Evolutionary conservation across 2,797 vertebrate species (phyloP).

Genomic region (Garrulus glandarius): DNA sequence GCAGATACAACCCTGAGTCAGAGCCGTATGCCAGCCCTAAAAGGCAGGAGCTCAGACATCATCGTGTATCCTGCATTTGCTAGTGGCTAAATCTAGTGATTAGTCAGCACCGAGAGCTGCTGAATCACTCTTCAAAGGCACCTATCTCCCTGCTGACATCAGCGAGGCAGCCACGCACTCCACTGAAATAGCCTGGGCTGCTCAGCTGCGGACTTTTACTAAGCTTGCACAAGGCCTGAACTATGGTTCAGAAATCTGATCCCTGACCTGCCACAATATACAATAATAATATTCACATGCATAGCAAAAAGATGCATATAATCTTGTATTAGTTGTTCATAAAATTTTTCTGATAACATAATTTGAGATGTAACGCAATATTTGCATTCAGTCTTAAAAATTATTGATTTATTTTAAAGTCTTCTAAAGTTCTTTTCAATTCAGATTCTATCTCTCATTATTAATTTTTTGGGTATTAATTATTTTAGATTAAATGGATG

Average conservation of each 20-base stretch:
- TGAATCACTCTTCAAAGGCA: conserved; percentile 71
- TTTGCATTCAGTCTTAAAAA: not conserved
- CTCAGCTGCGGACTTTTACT: not conserved
- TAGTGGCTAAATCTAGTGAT: conserved; percentile 67
- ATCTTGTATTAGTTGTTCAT: not conserved
- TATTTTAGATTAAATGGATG: conserved; percentile 27
- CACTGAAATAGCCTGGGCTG: not conserved
- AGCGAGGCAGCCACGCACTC: conserved; percentile 29
- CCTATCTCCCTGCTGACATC: conserved; percentile 66
- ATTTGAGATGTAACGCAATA: not conserved
- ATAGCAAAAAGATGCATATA: not conserved
- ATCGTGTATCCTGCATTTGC: conserved; percentile 47
- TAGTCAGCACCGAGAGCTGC: conserved; percentile 66
- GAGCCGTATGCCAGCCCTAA: conserved; percentile 57
- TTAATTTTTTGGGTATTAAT: conserved; percentile 31
- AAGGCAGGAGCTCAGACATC: conserved; percentile 63
- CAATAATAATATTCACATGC: not conserved
- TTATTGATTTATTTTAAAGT: not conserved
- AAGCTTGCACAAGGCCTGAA: not conserved
- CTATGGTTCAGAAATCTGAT: fast-evolving
- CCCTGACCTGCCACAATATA: not conserved
- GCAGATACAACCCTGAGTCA: conserved; percentile 61
- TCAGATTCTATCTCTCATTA: not conserved
- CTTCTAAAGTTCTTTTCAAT: not conserved
- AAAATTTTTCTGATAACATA: not conserved